Conservation (phyloP, 2,797 vertebrate genomes). For the Odontamblyopus rebecca region DNA sequence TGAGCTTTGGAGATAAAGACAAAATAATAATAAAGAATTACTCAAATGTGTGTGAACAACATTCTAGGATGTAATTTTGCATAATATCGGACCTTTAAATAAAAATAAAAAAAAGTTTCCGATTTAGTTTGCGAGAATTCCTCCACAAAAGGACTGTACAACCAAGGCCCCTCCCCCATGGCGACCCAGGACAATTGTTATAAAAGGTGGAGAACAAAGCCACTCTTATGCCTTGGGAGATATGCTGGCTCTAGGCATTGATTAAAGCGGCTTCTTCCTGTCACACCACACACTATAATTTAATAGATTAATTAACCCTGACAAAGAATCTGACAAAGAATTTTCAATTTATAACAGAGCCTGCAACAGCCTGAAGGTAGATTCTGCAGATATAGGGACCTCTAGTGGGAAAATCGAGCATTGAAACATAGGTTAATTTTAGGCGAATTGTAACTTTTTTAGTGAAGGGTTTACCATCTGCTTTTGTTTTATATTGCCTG, state of each 20-base stretch:
- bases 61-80: too few relatives aligned
- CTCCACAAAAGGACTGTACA: slow-evolving; percentile 52
- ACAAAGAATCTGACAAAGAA: not conserved
- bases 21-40: too few relatives aligned
- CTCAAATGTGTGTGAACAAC: too few relatives aligned
- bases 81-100: too few relatives aligned
- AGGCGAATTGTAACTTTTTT: too few relatives aligned
- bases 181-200: slow-evolving; percentile 47
- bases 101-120: too few relatives aligned
- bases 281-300: slow-evolving; percentile 12
- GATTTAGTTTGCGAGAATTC: slow-evolving; percentile 37
- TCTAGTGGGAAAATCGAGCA: slow-evolving; percentile 35
- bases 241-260: slow-evolving; percentile 19
- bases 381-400: slow-evolving; percentile 33
- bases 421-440: not conserved
- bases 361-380: not conserved
- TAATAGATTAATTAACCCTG: not conserved
- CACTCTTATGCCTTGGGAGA: slow-evolving; percentile 60
- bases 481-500: too few relatives aligned
- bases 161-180: slow-evolving; percentile 48
- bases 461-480: too few relatives aligned
- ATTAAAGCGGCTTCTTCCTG: slow-evolving; percentile 24
- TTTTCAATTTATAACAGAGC: not conserved
- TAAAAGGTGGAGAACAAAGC: slow-evolving; percentile 65
- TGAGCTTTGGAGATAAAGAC: too few relatives aligned